phyloP scores from a whole-genome alignment of 2,888 invertebrate species.

The Scotopteryx bipunctaria region DNA sequence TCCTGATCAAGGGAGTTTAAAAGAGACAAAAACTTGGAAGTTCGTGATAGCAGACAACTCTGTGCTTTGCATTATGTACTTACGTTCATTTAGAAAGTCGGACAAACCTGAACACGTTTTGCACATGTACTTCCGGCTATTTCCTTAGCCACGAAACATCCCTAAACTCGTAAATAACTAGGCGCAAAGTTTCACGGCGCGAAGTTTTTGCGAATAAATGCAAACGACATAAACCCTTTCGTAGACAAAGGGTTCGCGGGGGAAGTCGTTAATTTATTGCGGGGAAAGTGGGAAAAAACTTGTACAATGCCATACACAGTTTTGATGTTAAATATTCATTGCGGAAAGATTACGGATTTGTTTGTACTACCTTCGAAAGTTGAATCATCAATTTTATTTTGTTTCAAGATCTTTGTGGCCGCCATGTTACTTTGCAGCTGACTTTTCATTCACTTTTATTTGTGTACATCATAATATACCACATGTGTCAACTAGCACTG shows the following conservation, averaged over 20 bases:
- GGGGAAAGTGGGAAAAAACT: conserved; percentile 47
- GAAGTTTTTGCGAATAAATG: conserved; percentile 50
- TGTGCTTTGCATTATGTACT: no score
- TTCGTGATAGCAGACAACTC: no score
- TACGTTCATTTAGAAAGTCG: no score
- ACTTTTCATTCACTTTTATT: no score
- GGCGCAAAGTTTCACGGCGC: conserved; percentile 36
- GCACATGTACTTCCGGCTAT: not conserved
- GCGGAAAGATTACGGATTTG: conserved; percentile 31
- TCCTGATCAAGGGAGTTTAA: no score
- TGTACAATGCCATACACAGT: conserved; percentile 39
- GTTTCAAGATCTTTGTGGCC: no score
- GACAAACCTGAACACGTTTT: no score
- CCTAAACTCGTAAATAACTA: conserved; percentile 40
- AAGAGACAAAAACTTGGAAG: no score
- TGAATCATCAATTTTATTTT: conserved; percentile 11
- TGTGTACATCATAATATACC: no score
- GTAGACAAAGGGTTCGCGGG: conserved; percentile 45
- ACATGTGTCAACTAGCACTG: no score
- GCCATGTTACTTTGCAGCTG: no score
- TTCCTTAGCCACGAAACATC: not conserved
- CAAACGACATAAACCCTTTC: conserved; percentile 46
- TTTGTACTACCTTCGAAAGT: conserved; percentile 20
- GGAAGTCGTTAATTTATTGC: conserved; percentile 58
- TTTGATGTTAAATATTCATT: conserved; percentile 40